phyloP scores from a whole-genome alignment of 1,140 invertebrate genomes.

The Neodiprion virginianus region DNA sequence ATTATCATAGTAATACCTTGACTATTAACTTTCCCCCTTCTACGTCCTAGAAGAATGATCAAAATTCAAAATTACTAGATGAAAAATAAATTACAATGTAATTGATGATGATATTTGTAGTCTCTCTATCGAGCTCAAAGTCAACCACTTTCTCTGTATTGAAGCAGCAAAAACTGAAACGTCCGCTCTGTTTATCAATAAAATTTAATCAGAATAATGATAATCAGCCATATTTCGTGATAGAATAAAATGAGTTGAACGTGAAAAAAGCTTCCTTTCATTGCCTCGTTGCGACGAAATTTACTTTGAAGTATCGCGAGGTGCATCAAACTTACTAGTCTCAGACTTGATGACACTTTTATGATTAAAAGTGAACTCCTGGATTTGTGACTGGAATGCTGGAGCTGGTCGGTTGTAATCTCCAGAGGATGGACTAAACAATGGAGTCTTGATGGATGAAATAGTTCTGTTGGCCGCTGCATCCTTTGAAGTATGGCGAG shows the following conservation, averaged over 20 bases:
- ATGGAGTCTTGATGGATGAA: conserved; percentile 61
- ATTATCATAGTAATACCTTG: conserved; percentile 15
- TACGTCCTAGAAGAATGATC: conserved; percentile 11
- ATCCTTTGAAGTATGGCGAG: conserved; percentile 33
- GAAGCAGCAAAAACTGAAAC: no score
- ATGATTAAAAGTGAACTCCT: not conserved
- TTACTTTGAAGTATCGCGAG: conserved; percentile 16
- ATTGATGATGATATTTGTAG: no score
- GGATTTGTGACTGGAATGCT: conserved; percentile 23
- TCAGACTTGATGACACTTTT: conserved; percentile 33
- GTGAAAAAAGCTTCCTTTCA: no score
- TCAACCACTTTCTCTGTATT: no score
- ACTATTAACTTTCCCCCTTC: conserved; percentile 9
- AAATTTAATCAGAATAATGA: no score
- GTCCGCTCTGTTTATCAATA: no score
- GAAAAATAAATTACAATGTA: not conserved
- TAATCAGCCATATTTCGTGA: no score
- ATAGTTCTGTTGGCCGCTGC: conserved; percentile 43
- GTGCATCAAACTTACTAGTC: conserved; percentile 33
- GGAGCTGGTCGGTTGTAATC: conserved; percentile 29
- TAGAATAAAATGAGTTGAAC: no score
- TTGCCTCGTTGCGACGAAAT: not conserved
- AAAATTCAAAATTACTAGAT: conserved; percentile 1
- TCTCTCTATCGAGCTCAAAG: no score
- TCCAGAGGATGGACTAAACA: conserved; percentile 23